Evolutionary conservation across 2,888 invertebrate genomes (phyloP).

Genomic region (Melinaea marsaeus): DNA sequence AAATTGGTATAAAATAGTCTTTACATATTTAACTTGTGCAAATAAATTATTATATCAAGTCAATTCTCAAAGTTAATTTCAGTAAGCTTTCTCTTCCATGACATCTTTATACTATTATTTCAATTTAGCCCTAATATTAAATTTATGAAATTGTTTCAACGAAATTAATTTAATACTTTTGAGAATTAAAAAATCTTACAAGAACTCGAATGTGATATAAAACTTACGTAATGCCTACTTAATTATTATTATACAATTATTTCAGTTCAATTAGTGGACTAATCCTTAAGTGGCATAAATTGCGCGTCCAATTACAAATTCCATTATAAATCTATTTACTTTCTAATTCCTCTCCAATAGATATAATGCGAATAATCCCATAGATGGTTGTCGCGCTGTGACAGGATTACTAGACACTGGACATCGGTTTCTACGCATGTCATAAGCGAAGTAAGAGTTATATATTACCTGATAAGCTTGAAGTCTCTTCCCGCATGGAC

Average conservation of each 20-base stretch:
- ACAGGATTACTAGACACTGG: slow-evolving; percentile 60
- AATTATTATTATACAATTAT: not conserved
- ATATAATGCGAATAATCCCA: slow-evolving; percentile 53
- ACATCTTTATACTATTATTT: too few species aligned
- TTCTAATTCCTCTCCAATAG: slow-evolving; percentile 44
- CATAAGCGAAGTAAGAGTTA: slow-evolving; percentile 19
- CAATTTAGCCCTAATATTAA: too few species aligned
- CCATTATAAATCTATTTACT: slow-evolving; percentile 43
- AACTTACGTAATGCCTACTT: too few species aligned
- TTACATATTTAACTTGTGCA: slow-evolving; percentile 32
- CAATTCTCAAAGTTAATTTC: too few species aligned
- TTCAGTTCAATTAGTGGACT: too few species aligned
- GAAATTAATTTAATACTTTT: too few species aligned
- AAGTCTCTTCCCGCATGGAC: not conserved
- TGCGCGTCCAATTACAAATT: slow-evolving; percentile 24
- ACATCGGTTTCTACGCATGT: slow-evolving; percentile 40
- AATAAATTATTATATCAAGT: slow-evolving; percentile 12
- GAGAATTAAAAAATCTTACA: too few species aligned
- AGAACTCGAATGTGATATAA: too few species aligned
- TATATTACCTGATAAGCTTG: not conserved
- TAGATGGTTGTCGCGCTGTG: slow-evolving; percentile 65
- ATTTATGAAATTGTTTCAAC: too few species aligned
- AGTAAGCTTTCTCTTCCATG: too few species aligned
- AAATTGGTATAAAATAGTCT: slow-evolving; percentile 49
- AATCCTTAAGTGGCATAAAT: slow-evolving; percentile 17